Evolutionary conservation across 92 coral and sea anemone genomes (phyloP).

Genomic region (Blastomussa wellsi): DNA sequence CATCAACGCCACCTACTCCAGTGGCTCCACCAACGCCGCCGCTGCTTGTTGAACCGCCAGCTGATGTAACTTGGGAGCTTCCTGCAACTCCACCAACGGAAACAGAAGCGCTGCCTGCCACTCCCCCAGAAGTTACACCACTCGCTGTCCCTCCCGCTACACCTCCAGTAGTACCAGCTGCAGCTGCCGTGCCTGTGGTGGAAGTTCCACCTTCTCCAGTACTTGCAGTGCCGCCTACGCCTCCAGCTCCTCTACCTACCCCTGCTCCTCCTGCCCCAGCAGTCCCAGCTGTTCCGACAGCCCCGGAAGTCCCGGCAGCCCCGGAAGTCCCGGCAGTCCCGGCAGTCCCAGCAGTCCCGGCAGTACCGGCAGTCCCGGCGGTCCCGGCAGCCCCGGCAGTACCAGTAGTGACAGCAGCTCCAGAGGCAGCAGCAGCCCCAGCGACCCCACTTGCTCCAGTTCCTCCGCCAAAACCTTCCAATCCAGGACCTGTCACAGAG

Average conservation of each 20-base stretch:
- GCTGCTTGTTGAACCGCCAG: slow-evolving; percentile 9
- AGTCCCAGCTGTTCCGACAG: neutral
- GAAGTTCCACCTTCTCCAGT: slow-evolving; percentile 6
- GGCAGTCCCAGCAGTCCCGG: slow-evolving; percentile 4
- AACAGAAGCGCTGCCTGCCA: slow-evolving; percentile 10
- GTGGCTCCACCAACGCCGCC: slow-evolving; percentile 20
- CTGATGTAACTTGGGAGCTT: slow-evolving; percentile 7
- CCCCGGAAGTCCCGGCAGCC: slow-evolving; percentile 20
- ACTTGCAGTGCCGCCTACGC: neutral
- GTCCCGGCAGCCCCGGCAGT: neutral
- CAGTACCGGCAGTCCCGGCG: neutral
- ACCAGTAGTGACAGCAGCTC: neutral
- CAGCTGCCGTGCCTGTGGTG: neutral
- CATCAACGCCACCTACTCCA: neutral
- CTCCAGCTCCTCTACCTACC: neutral
- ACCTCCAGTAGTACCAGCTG: slow-evolving; percentile 4
- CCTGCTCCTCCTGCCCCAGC: neutral
- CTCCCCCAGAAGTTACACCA: slow-evolving; percentile 16
- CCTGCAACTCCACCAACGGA: slow-evolving; percentile 5
- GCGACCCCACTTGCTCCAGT: neutral
- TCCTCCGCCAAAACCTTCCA: slow-evolving; percentile 2
- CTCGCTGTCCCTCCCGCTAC: slow-evolving; percentile 33
- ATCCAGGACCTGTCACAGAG: slow-evolving; percentile 43
- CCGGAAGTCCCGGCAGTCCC: neutral
- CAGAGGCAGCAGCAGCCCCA: slow-evolving; percentile 7